Conservation (phyloP, 1,140 invertebrate species). For the Drosophila bipectinata region DNA sequence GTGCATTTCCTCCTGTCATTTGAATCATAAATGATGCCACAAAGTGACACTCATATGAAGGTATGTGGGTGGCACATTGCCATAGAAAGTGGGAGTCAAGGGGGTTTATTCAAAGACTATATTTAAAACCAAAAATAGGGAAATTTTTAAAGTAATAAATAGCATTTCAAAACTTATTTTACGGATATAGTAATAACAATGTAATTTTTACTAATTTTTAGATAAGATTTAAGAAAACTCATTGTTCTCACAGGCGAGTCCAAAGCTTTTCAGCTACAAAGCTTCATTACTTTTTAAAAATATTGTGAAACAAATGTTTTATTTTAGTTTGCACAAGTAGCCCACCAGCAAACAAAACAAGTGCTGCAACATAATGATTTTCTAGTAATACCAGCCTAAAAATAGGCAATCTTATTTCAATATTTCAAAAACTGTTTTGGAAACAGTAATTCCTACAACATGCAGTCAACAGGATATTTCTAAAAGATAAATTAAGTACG, state of each 20-base stretch:
- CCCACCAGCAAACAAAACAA: conserved; percentile 25
- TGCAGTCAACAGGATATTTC: neutral
- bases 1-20: conserved; percentile 42
- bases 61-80: neutral
- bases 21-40: conserved; percentile 31
- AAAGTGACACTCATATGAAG: conserved; percentile 3
- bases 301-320: conserved; percentile 10
- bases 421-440: neutral
- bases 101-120: no score
- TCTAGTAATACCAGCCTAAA: conserved; percentile 29
- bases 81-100: conserved; percentile 6
- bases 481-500: conserved; percentile 4
- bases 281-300: conserved; percentile 38
- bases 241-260: neutral
- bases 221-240: neutral
- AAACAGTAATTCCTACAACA: neutral
- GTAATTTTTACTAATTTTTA: no score
- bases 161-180: neutral
- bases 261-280: conserved; percentile 10
- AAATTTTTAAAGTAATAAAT: no score
- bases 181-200: no score
- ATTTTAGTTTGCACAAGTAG: conserved; percentile 13
- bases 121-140: neutral
- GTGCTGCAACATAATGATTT: conserved; percentile 10
- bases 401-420: conserved; percentile 28